phyloP scores from a whole-genome alignment of 2,113 vertebrate genomes.

The Rhinolophus ferrumequinum region DNA sequence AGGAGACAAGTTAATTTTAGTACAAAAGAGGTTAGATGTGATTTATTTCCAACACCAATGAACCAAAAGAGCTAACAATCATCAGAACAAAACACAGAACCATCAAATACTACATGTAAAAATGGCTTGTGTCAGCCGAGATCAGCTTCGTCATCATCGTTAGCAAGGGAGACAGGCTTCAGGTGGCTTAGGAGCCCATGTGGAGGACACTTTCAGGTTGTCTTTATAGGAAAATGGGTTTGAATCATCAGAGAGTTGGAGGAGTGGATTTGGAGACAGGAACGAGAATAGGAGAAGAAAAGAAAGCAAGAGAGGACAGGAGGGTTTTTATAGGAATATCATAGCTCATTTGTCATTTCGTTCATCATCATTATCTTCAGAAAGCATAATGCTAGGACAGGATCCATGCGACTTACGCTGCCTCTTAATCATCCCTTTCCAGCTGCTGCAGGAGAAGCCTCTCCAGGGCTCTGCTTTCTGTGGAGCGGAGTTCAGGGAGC shows the following conservation, averaged over 20 bases:
- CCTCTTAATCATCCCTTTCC: constrained; percentile 54
- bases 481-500: neutral
- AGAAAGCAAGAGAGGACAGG: constrained; percentile 13
- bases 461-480: neutral
- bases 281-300: constrained; percentile 59
- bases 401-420: neutral
- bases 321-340: constrained; percentile 13
- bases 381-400: constrained; percentile 27
- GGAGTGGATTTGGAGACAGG: constrained; percentile 62
- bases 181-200: neutral
- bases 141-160: neutral
- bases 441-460: neutral
- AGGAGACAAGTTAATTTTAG: constrained; percentile 78
- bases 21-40: constrained; percentile 75
- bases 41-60: constrained; percentile 74
- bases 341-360: constrained; percentile 43
- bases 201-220: constrained; percentile 21
- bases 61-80: constrained; percentile 69
- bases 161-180: constrained; percentile 19
- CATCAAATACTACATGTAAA: constrained; percentile 50
- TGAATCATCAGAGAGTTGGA: constrained; percentile 57
- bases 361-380: constrained; percentile 59
- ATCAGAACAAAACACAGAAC: constrained; percentile 71
- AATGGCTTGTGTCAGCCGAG: constrained; percentile 47
- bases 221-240: constrained; percentile 38